These are phyloP conservation scores for Xestoiulus laeticollis DNA, from an alignment of 2,888 invertebrate genomes.

Conservation along the genomic window DNA sequence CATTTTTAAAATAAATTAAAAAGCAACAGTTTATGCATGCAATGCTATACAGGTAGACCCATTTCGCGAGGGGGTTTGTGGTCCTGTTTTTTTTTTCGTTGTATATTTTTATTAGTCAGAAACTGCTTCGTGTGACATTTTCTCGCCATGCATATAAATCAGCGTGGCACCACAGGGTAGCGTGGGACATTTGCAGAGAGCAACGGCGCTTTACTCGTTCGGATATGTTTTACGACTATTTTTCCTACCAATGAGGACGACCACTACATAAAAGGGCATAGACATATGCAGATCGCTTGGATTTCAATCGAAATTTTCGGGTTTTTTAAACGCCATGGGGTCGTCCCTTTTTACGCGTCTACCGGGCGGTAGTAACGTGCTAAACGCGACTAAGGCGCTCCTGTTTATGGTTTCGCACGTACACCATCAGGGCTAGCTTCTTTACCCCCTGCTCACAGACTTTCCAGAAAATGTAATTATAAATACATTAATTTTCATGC, in stretches of 20 bases:
- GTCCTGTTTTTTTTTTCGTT: neutral
- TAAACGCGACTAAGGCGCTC: neutral
- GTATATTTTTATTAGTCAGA: neutral
- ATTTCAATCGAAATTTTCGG: constrained; percentile 27
- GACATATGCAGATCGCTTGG: constrained; percentile 8
- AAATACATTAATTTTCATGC: too few species aligned
- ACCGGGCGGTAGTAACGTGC: neutral
- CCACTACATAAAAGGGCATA: neutral
- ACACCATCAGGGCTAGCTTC: neutral
- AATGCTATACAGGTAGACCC: constrained; percentile 10
- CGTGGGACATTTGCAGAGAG: neutral
- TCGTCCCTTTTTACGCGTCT: neutral
- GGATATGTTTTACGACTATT: neutral
- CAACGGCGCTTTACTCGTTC: neutral
- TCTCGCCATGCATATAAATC: neutral
- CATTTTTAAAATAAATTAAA: neutral
- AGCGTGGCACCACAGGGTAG: neutral
- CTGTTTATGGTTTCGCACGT: neutral
- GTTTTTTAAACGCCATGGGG: constrained; percentile 15
- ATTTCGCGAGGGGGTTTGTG: constrained; percentile 2
- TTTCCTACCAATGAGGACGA: neutral
- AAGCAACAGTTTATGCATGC: neutral
- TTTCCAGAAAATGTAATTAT: too few species aligned
- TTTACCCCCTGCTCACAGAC: neutral
- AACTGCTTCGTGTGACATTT: constrained; percentile 31